Conservation (phyloP, 1,140 invertebrate species). For the Dendrolimus kikuchii region DNA sequence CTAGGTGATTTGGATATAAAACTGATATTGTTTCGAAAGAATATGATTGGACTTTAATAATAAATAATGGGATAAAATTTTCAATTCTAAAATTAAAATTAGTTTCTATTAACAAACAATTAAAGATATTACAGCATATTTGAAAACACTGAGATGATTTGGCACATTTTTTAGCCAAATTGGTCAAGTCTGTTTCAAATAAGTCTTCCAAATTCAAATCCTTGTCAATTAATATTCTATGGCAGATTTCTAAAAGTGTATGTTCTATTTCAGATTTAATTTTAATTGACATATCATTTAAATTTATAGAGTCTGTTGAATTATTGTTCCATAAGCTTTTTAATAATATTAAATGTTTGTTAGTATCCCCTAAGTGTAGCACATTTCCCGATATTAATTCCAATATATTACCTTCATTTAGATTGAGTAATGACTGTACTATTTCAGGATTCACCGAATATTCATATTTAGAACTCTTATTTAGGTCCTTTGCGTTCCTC, state of each 20-base stretch:
- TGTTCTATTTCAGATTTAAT: slow-evolving; percentile 45
- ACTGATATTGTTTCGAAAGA: slow-evolving; percentile 20
- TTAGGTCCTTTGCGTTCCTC: slow-evolving; percentile 27
- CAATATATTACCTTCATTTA: slow-evolving; percentile 27
- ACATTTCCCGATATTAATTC: slow-evolving; percentile 29
- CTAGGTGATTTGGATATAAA: slow-evolving; percentile 37
- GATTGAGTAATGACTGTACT: slow-evolving; percentile 45
- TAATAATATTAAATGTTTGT: slow-evolving; percentile 23
- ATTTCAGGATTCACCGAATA: slow-evolving; percentile 37
- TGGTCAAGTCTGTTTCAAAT: slow-evolving; percentile 17
- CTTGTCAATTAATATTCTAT: slow-evolving; percentile 19
- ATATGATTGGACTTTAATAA: slow-evolving; percentile 28
- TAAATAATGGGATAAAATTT: slow-evolving; percentile 33
- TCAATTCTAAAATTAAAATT: slow-evolving; percentile 35
- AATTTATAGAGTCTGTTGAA: slow-evolving; percentile 8
- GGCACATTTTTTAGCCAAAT: slow-evolving; percentile 30
- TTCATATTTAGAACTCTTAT: slow-evolving; percentile 13
- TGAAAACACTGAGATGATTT: slow-evolving; percentile 42
- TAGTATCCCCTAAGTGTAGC: slow-evolving; percentile 34
- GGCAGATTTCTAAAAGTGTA: slow-evolving; percentile 28
- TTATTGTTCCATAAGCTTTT: slow-evolving; percentile 21
- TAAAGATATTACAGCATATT: slow-evolving; percentile 43
- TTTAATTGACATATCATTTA: slow-evolving; percentile 41
- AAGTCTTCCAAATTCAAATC: slow-evolving; percentile 22
- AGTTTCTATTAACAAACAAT: slow-evolving; percentile 38